Base-by-base conservation (phyloP, 1,140 invertebrate genomes). In the Geopemphigus sp. region DNA sequence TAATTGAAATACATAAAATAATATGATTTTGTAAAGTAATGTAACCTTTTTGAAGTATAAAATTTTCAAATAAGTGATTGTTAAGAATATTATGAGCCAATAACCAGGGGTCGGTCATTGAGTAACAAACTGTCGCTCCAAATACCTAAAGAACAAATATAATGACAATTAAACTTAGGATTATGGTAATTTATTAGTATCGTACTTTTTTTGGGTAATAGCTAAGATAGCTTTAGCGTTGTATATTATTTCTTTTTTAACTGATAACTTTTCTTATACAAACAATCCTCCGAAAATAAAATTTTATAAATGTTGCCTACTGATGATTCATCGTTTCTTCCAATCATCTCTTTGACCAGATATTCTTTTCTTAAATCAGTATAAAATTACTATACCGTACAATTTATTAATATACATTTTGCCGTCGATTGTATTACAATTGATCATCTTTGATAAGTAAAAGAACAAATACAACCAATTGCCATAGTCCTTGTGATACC, bases 391-490 rank as follows among this genome's bases (percentile, higher is more conserved):
- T 26, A 50, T 24, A 22, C 10, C 4, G 64, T 19, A 39, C n/a
- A n/a, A n/a, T 80, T 17, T 0, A n/a, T 12, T 1, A 1, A 70
- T 11, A 29, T 63, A 56, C 26, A 54, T 24, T 39, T 68, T 64
- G 22, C 32, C 19, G n/a, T 63, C 45, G 26, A 66, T 26, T 80
- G 17, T 61, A 85, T 85, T 83, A 89, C 88, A 85, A 85, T 59
- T 84, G 82, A 17, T 87, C 84, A 83, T 95, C 87, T 64, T 90
- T 87, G n/a, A 96, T 88, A 84, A 96, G 94, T 15, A 95, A 85
- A 0, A 95, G 84, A 22, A 94, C 93, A 86, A 95, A 96, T n/a
- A 95, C 88, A 0, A 95, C 91, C 91, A 93, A 95, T 19, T 95
- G 90, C 95, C 95, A 97, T 0, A 93, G 85, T 0, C 92, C 94